phyloP scores from a whole-genome alignment of 2,113 vertebrate genomes.

The Poecile atricapillus region DNA sequence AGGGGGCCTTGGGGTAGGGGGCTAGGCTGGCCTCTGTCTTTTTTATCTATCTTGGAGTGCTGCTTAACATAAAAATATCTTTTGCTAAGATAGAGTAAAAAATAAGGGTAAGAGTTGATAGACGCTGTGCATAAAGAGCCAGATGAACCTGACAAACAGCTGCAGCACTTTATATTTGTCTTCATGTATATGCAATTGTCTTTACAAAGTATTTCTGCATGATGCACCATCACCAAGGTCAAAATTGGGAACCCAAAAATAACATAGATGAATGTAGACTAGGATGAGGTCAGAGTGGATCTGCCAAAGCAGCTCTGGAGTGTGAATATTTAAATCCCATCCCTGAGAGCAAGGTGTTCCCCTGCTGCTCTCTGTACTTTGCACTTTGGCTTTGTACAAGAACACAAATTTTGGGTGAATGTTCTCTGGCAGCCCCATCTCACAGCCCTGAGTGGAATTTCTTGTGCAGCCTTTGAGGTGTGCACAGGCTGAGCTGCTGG shows the following conservation, averaged over 20 bases:
- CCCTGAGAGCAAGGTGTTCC: background rate
- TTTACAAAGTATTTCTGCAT: background rate
- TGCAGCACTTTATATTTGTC: background rate
- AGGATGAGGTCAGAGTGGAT: background rate
- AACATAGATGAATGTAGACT: background rate
- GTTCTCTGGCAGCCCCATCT: background rate
- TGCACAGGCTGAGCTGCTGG: background rate
- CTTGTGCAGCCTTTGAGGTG: background rate
- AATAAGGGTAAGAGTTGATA: background rate
- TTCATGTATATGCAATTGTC: background rate
- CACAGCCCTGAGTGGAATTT: background rate
- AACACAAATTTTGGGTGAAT: background rate
- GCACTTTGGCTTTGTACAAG: background rate
- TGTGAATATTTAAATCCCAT: background rate
- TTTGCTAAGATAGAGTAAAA: background rate
- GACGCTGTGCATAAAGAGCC: background rate
- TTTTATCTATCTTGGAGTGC: background rate
- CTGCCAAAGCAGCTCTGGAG: background rate
- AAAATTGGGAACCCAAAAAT: background rate
- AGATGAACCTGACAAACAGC: background rate
- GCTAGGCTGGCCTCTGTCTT: background rate
- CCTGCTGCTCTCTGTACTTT: background rate
- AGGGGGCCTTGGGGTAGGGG: background rate
- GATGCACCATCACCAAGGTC: background rate
- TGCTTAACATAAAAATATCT: background rate